Conservation (phyloP, 2,888 invertebrate species). For the Hirtodrosophila cameraria region DNA sequence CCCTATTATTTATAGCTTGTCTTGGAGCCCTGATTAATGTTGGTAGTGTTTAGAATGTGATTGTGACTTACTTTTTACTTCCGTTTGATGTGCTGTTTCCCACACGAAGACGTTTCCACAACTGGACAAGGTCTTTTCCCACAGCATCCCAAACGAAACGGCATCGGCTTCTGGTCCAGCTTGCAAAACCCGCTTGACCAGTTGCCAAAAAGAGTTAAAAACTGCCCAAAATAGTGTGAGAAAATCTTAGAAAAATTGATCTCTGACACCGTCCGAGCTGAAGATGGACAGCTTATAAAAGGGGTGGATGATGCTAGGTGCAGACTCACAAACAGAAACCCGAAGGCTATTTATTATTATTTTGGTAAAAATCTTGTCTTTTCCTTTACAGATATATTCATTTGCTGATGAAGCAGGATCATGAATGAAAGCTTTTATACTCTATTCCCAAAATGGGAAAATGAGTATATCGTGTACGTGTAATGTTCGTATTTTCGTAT, state of each 20-base stretch:
- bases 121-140: conserved; percentile 65
- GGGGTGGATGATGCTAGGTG: conserved; percentile 68
- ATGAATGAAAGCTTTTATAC: no score
- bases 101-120: conserved; percentile 57
- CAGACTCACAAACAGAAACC: no score
- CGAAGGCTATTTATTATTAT: no score
- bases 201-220: conserved; percentile 67
- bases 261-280: conserved; percentile 63
- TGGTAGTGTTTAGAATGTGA: conserved; percentile 40
- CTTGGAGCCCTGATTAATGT: conserved; percentile 58
- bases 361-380: no score
- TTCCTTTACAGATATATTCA: no score
- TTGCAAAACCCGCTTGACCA: conserved; percentile 59
- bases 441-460: no score
- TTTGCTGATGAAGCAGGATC: no score
- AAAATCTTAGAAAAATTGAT: conserved; percentile 74
- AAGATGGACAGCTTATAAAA: conserved; percentile 36
- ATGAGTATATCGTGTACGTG: no score
- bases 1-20: conserved; percentile 53
- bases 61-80: conserved; percentile 31
- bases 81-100: conserved; percentile 26
- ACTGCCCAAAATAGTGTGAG: conserved; percentile 71
- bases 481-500: no score
- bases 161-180: conserved; percentile 20
- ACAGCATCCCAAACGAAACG: conserved; percentile 50